Percentiles rank a stretch among this genome's conserved stretches.
phyloP scores from a whole-genome alignment of 2,888 invertebrate genomes.

The Diadegma fenestrale region DNA sequence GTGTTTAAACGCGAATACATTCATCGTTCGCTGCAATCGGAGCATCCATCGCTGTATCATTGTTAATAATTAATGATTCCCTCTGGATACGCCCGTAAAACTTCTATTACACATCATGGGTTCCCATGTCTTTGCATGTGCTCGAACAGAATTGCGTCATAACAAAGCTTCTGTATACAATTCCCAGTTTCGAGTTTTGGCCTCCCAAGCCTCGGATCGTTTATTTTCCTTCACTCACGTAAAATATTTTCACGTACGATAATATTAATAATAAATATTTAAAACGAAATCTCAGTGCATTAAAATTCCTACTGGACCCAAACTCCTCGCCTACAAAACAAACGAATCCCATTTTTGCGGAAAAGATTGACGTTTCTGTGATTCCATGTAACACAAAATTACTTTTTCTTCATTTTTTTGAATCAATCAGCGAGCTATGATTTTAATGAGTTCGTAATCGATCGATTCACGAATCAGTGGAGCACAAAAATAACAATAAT shows the following conservation, averaged over 20 bases:
- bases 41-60: conserved; percentile 34
- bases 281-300: no score
- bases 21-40: conserved; percentile 62
- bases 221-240: no score
- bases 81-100: conserved; percentile 49
- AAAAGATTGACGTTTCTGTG: not conserved
- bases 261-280: no score
- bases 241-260: no score
- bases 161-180: conserved; percentile 14
- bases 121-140: conserved; percentile 24
- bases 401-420: not conserved
- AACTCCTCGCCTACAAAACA: no score
- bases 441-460: no score
- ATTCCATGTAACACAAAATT: not conserved
- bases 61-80: conserved; percentile 62
- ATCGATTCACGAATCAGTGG: no score
- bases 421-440: no score
- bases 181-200: not conserved
- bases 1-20: conserved; percentile 39
- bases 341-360: no score
- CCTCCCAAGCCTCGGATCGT: not conserved
- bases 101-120: conserved; percentile 40
- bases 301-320: not conserved
- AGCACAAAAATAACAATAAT: no score
- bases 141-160: conserved; percentile 37